These are phyloP conservation scores for Montifringilla adamsi DNA, from an alignment of 2,113 vertebrate genomes.

Conservation along the genomic window DNA sequence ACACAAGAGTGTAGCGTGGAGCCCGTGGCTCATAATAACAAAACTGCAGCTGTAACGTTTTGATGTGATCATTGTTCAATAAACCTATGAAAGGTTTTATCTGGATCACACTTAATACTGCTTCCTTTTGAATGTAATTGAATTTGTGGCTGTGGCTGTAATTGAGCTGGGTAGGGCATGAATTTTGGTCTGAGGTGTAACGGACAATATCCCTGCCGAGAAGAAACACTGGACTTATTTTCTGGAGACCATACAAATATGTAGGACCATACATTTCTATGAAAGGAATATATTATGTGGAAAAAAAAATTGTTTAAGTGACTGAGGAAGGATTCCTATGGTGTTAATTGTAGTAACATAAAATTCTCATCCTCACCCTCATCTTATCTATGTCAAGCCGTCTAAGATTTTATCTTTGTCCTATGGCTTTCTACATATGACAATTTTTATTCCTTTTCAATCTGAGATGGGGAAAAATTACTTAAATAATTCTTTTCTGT, in stretches of 20 bases:
- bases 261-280: not conserved
- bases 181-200: not conserved
- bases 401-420: not conserved
- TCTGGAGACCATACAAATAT: not conserved
- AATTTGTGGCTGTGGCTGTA: not conserved
- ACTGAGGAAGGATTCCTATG: not conserved
- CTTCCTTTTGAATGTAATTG: not conserved
- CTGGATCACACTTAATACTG: not conserved
- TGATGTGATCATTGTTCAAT: not conserved
- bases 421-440: not conserved
- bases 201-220: rapidly evolving
- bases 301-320: not conserved
- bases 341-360: not conserved
- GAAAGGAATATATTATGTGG: not conserved
- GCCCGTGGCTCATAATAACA: rapidly evolving
- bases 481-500: not conserved
- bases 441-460: not conserved
- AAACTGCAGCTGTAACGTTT: not conserved
- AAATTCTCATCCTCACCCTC: not conserved
- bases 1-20: rapidly evolving
- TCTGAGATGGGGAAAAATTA: not conserved
- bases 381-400: not conserved
- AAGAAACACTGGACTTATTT: not conserved
- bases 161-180: not conserved
- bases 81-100: not conserved